phyloP scores from a whole-genome alignment of 92 coral and sea anemone genomes.

The Isaurus tuberculatus region DNA sequence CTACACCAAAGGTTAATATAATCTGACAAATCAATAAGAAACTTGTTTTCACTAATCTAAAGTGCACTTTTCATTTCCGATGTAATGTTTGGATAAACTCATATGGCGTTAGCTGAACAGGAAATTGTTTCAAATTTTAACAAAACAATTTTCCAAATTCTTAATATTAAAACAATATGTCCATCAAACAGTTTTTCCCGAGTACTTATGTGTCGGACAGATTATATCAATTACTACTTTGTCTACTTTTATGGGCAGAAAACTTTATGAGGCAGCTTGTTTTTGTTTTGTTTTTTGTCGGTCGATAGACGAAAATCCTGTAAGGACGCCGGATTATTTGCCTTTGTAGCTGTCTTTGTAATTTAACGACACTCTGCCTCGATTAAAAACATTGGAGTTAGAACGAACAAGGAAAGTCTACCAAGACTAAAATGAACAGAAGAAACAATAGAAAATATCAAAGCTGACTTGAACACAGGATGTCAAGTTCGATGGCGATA shows the following conservation, averaged over 20 bases:
- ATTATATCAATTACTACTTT: background rate
- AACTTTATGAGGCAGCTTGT: no score
- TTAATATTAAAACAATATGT: constrained; percentile 8
- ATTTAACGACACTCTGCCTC: no score
- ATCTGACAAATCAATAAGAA: background rate
- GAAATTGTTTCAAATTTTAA: constrained; percentile 22
- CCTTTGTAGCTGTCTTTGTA: no score
- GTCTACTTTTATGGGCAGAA: background rate
- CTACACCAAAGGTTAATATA: background rate
- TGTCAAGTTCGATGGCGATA: no score
- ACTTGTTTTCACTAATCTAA: background rate
- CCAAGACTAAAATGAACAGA: no score
- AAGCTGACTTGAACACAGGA: no score
- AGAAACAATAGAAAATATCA: no score
- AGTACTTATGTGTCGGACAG: constrained; percentile 5
- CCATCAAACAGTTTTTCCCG: background rate
- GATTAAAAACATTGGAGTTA: no score
- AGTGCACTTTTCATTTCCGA: constrained; percentile 13
- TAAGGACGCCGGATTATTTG: no score
- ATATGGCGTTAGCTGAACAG: background rate
- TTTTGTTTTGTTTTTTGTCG: background rate
- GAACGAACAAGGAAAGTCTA: no score
- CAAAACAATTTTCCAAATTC: constrained; percentile 24
- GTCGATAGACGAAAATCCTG: background rate
- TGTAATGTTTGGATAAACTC: background rate